Evolutionary conservation across 2,797 vertebrate genomes (phyloP), one percentile per base, ranked within the genome.

Genomic region (Vespertilio murinus): DNA sequence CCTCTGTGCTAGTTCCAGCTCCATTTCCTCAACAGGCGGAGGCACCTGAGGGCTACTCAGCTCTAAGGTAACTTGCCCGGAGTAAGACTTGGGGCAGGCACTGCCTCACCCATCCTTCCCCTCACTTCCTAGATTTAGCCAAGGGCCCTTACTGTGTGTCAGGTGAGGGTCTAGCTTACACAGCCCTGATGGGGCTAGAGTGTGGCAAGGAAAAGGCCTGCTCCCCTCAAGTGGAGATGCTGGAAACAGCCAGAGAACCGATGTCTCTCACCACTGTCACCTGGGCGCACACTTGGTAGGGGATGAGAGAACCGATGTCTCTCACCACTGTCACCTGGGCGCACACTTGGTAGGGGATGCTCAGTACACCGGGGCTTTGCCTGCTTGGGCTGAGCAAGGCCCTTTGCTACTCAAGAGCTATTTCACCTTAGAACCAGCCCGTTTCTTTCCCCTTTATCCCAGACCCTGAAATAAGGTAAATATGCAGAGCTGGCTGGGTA

Each of bases 401-500:
- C 25, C n/a, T 40, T 69, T 7, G 9, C 42, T 33, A 4, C 16
- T 8, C 12, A 64, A 73, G 65, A 25, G 5, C 9, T 3, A 1
- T 40, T 47, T 75, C 30, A 16, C 35, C n/a, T 38, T 5, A 1
- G 8, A 16, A 25, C n/a, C 20, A 33, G 64, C 38, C 16, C 23
- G 14, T 42, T 20, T 8, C 75, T 28, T 23, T 33, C 67, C 71
- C 59, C 6, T 10, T 4, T 1, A 22, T 3, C 52, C 56, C 0
- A 47, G 14, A 33, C 30, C 47, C 30, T 1, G 2, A 33, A 35
- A 52, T 23, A 79, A 85, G 23, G 42, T 2, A 2, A 85, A 47
- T 30, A 30, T 14, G 77, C 13, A 77, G 74, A 49, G 25, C 0
- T 28, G 28, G 65, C 42, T 92, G 95, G 96, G 95, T 97, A 89